Conservation (phyloP, 2,888 invertebrate species). For the Opisthograptis luteolata region DNA sequence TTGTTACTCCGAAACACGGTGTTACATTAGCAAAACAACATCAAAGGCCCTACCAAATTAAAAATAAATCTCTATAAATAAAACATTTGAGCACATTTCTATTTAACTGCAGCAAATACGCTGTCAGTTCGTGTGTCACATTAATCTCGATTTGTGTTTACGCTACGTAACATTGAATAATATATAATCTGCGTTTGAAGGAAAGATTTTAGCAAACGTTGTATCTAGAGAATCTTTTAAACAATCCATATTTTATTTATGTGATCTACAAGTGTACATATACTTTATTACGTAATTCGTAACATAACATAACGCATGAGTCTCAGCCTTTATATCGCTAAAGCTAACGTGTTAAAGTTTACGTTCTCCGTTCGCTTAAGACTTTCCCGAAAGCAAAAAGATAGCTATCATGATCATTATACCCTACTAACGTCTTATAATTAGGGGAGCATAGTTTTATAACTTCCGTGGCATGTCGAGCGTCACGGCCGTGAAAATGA, state of each 20-base stretch:
- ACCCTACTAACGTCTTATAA: not conserved
- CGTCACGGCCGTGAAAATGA: slow-evolving; percentile 67
- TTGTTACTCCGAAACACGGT: slow-evolving; percentile 23
- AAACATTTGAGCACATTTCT: slow-evolving; percentile 36
- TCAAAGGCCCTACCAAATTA: slow-evolving; percentile 38
- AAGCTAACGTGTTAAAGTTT: not conserved
- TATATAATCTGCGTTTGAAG: slow-evolving; percentile 16
- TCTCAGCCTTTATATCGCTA: no score
- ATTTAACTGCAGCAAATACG: slow-evolving; percentile 42
- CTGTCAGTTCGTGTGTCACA: slow-evolving; percentile 48
- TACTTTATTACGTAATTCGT: no score
- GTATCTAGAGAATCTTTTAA: not conserved
- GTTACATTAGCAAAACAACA: slow-evolving; percentile 41
- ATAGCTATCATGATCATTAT: not conserved
- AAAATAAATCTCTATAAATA: slow-evolving; percentile 43
- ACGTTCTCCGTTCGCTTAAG: not conserved
- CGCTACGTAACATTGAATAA: slow-evolving; percentile 40
- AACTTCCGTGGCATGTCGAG: slow-evolving; percentile 49
- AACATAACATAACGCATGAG: no score
- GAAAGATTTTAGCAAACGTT: not conserved
- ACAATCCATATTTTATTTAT: no score
- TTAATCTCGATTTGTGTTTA: slow-evolving; percentile 49
- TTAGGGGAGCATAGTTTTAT: slow-evolving; percentile 36
- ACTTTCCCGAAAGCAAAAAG: no score
- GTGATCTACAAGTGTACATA: no score